Base-by-base conservation (phyloP, 2,113 vertebrate genomes). In the Tiliqua scincoides region DNA sequence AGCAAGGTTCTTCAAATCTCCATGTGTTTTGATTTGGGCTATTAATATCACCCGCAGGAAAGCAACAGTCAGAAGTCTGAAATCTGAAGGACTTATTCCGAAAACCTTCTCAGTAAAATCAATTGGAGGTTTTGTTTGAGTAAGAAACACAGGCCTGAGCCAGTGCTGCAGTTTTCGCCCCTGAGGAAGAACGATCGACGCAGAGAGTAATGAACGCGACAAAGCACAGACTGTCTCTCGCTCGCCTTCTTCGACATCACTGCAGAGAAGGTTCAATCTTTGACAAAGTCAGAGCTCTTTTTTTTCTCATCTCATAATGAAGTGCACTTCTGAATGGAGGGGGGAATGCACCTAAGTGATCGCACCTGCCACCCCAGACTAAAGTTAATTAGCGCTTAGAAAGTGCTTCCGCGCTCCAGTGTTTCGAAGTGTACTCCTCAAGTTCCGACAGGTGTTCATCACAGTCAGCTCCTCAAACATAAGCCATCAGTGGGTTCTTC, bases 351-450 rank as follows among this genome's bases (percentile, higher is more conserved):
- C 37, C 3, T 10, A 59, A 70, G 17, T 10, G 8, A 40, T 82
- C 79, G 87, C 71, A 86, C 79, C 78, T 89, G 79, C 43, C 88
- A 25, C n/a, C 70, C 83, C 73, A 92, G 74, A 27, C 74, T 43
- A 6, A 86, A 85, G 20, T 76, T 88, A 89, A 91, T 91, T 88
- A 87, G 77, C 85, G 25, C 62, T 89, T 78, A 86, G 89, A 23
- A 73, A 68, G 1, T 65, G 35, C 86, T 91, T 91, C 85, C 73
- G 77, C 86, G 70, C 61, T 91, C 75, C 85, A 87, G 52, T 76
- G 27, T 85, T 93, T 52, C 59, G 43, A 83, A 94, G 62, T n/a
- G 14, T 43, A 18, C 21, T 88, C 74, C 43, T 62, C 76, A 85
- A 67, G 68, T 20, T 57, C 57, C 84, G 79, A 52, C 80, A 93